Evolutionary conservation across 2,797 vertebrate species (phyloP).

Genomic region (Eptatretus atami): DNA sequence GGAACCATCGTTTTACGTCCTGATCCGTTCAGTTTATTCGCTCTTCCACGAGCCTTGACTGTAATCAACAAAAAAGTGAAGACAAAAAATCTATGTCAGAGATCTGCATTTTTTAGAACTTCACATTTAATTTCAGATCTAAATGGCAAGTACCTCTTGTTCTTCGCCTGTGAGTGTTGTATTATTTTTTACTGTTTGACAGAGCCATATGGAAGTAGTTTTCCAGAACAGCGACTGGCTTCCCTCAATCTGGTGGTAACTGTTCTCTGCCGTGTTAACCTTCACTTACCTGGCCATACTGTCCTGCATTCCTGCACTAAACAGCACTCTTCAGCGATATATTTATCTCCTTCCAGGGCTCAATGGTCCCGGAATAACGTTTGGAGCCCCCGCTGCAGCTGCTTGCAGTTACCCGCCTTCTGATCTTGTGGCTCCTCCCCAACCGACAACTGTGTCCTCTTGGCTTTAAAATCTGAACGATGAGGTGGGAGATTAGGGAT

Average conservation of each 20-base stretch:
- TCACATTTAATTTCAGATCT: constrained; percentile 6
- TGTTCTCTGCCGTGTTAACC: not conserved
- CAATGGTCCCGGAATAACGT: constrained; percentile 36
- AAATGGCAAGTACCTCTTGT: constrained; percentile 10
- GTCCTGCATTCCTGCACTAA: not conserved
- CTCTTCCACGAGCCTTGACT: too few relatives aligned
- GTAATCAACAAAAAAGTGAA: too few relatives aligned
- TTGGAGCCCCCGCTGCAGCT: constrained; percentile 41
- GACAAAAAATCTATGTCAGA: too few relatives aligned
- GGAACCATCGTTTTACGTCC: too few relatives aligned
- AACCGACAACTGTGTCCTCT: constrained; percentile 44
- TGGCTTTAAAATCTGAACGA: constrained; percentile 83
- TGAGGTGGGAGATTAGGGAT: constrained; percentile 21
- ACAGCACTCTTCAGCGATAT: too few relatives aligned
- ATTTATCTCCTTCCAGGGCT: constrained; percentile 19
- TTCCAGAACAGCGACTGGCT: constrained; percentile 19
- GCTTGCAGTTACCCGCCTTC: constrained; percentile 43
- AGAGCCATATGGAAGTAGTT: constrained; percentile 35
- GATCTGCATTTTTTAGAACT: too few relatives aligned
- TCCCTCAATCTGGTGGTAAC: constrained; percentile 34
- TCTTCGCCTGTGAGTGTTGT: constrained; percentile 26
- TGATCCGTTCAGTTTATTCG: too few relatives aligned
- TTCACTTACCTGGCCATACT: not conserved
- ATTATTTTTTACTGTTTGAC: constrained; percentile 46
- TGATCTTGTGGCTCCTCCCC: constrained; percentile 27